Base-by-base conservation (phyloP, 2,113 vertebrate species). In the Herpetotheres cachinnans region DNA sequence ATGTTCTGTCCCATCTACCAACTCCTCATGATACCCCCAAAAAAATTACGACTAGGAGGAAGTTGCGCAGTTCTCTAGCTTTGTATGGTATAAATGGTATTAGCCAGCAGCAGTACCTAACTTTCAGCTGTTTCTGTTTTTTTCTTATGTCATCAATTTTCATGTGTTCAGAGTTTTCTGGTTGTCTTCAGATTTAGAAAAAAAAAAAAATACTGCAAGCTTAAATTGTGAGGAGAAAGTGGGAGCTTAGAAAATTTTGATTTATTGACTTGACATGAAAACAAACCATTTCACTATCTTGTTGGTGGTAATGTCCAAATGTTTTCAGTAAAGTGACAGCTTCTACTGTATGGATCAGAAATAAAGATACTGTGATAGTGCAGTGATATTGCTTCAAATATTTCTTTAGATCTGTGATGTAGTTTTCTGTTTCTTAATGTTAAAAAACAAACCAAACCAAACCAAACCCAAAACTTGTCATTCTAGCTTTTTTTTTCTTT, bases 21-120 rank as follows among this genome's bases (percentile, higher is more conserved):
- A 2, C 13, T 86, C 14, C 4, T 61, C 17, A 36, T 70, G 34
- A 44, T 24, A 22, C 1, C 1, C 4, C 3, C 2, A 0, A 30
- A 42, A 71, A 79, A 82, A 38, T n/a, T 69, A 12, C 1, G 1
- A 8, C 34, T 40, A 12, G 6, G 9, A 74, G 7, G 10, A 77
- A 78, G 15, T 11, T 38, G 16, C 2, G 1, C 6, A 38, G 10
- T 62, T 86, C 4, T 74, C 8, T 72, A 20, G 3, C 16, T 71
- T 46, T 32, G 1, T 52, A 3, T 58, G 7, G 3, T 83, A 40
- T 24, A 56, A 63, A 52, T n/a, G 56, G 2, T 47, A 6, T 44
- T 50, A 81, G 44, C 4, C 11, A 32, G 22, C 44, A 55, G 17
- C 15, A 70, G 18, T 52, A 52, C 4, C 3, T 52, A 50, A 40